These are phyloP conservation scores for Pyrrhura leucotis DNA, from an alignment of 2,797 vertebrate genomes.

Conservation along the genomic window DNA sequence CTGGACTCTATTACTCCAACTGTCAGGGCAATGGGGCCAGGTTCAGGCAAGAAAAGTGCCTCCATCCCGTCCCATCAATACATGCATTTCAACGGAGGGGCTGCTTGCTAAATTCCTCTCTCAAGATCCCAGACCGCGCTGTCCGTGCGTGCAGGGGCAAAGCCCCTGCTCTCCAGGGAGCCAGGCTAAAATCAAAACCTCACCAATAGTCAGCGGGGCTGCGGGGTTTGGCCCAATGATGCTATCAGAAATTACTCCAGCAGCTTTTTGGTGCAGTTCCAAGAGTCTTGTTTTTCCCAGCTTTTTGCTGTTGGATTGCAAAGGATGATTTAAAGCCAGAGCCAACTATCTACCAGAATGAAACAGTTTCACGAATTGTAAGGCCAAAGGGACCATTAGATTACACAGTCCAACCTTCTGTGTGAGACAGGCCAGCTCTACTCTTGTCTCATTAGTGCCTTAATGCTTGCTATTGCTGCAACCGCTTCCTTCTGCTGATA, in stretches of 20 bases:
- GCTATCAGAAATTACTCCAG: constrained; percentile 18
- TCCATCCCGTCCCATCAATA: not conserved
- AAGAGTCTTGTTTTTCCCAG: constrained; percentile 36
- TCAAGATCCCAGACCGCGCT: rapidly evolving
- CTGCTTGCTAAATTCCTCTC: not conserved
- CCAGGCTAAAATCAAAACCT: not conserved
- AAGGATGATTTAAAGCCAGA: constrained; percentile 47
- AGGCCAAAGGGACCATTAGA: constrained; percentile 38
- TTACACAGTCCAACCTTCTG: constrained; percentile 32
- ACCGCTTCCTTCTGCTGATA: not conserved
- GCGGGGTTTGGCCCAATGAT: not conserved
- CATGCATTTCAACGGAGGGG: not conserved
- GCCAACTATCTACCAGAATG: constrained; percentile 52
- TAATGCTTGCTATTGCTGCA: not conserved
- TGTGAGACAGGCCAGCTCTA: constrained; percentile 1
- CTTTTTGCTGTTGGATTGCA: constrained; percentile 42
- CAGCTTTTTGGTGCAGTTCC: constrained; percentile 17
- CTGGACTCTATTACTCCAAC: not conserved
- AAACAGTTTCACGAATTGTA: constrained; percentile 37
- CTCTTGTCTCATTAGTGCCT: constrained; percentile 30
- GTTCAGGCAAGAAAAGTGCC: not conserved
- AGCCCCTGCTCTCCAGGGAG: not conserved
- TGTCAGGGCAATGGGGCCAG: not conserved
- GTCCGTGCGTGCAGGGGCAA: not conserved
- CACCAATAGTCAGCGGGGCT: not conserved